Conservation (phyloP, 2,888 invertebrate genomes). For the Lomographa bimaculata region DNA sequence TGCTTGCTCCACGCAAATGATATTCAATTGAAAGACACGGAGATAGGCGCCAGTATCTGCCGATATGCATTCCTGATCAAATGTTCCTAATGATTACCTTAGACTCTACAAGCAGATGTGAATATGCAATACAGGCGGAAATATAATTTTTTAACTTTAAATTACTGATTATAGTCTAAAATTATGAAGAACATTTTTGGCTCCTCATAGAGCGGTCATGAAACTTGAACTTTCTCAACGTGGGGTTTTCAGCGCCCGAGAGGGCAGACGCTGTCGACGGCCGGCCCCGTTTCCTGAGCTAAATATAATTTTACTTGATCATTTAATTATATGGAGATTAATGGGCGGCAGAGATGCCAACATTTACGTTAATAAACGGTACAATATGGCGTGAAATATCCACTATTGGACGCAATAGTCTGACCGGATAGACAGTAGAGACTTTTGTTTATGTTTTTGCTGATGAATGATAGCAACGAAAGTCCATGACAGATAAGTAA, state of each 20-base stretch:
- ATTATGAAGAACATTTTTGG: background rate
- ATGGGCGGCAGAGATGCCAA: conserved; percentile 72
- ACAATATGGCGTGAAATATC: conserved; percentile 36
- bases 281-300: conserved; percentile 76
- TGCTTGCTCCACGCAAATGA: conserved; percentile 8
- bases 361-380: conserved; percentile 70
- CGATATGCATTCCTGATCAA: conserved; percentile 2
- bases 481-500: too few relatives aligned
- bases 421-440: conserved; percentile 6
- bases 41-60: conserved; percentile 2
- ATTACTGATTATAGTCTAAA: too few relatives aligned
- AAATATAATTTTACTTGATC: conserved; percentile 82
- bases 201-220: conserved; percentile 21
- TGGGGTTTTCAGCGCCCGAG: conserved; percentile 47
- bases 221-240: conserved; percentile 46
- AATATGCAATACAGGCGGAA: too few relatives aligned
- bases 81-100: background rate
- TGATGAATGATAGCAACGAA: too few relatives aligned
- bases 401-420: conserved; percentile 19
- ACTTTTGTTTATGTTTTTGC: conserved; percentile 9
- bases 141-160: too few relatives aligned
- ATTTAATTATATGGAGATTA: conserved; percentile 83
- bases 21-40: conserved; percentile 1
- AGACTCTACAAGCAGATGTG: too few relatives aligned
- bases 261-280: conserved; percentile 50